phyloP scores from a whole-genome alignment of 2,797 vertebrate genomes.

The Hozukius guyotensis region DNA sequence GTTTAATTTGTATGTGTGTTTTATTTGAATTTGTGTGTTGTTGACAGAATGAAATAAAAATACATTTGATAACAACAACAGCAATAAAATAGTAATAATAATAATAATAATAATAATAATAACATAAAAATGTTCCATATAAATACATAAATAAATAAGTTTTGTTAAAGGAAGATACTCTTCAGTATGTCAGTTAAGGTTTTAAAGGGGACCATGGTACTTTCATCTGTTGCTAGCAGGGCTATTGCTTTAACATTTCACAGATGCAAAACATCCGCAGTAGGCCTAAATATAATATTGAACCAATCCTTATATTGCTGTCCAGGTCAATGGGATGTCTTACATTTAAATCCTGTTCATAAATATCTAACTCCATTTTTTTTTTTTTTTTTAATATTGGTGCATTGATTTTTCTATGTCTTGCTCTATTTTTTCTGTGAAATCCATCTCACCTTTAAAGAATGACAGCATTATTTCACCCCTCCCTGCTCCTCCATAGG shows the following conservation, averaged over 20 bases:
- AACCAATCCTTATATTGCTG: not conserved
- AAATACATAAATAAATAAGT: not conserved
- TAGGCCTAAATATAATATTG: not conserved
- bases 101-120: not conserved
- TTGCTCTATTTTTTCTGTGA: not conserved
- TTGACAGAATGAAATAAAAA: not conserved
- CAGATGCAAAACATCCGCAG: not conserved
- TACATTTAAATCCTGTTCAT: not conserved
- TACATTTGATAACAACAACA: not conserved
- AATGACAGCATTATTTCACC: not conserved
- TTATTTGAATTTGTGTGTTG: not conserved
- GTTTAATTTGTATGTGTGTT: not conserved
- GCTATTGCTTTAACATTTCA: not conserved
- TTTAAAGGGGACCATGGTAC: not conserved
- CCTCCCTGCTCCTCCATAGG: constrained; percentile 27
- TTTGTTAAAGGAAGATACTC: not conserved
- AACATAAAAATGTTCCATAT: not conserved
- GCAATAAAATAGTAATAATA: not conserved
- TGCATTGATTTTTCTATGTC: not conserved
- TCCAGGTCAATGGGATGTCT: not conserved
- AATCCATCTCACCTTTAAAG: not conserved
- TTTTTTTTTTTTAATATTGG: not conserved
- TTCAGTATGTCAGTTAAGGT: not conserved
- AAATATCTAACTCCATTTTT: too few species aligned
- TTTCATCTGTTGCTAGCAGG: not conserved